Base-by-base conservation (phyloP, 2,113 vertebrate genomes). In the Malurus melanocephalus region DNA sequence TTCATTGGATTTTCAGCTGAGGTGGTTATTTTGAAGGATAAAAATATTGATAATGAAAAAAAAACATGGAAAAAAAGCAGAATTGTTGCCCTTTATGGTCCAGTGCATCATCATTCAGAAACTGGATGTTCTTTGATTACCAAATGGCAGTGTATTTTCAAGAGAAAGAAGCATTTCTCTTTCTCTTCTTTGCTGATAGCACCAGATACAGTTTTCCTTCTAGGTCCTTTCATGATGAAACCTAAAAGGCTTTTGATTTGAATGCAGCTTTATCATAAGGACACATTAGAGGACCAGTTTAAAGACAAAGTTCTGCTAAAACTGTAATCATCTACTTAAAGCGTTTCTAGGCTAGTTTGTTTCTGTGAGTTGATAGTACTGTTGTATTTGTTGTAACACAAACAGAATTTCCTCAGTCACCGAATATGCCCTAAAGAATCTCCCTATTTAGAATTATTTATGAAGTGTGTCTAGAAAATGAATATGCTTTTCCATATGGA, bases 311-410 rank as follows among this genome's bases (percentile, higher is more conserved):
- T 94, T 92, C 67, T 91, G 74, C 91, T 80, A 91, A 66, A 94
- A 87, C 76, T 92, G 55, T 91, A 57, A 90, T 64, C 73, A 71
- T 57, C 72, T 79, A 60, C 83, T 94, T 94, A 81, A 95, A 95
- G 88, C 69, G 42, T 90, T 88, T 90, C 74, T 56, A 85, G 73
- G 64, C 83, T 91, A 71, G 77, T 74, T 94, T 89, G 91, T 80
- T 95, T 96, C 91, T 90, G 74, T 64, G 80, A 90, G 85, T 90
- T 94, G 81, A 93, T 91, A 91, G 66, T 95, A 94, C n/a, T 87
- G 57, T 57, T 27, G 73, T 89, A 38, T 89, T 88, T 93, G 26
- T 86, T 92, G 56, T 87, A 92, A 91, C 62, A 89, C 10, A 16
- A 81, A 48, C 48, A 93, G 78, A 85, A 94, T 95, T 83, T 94